Conservation (phyloP, 2,797 vertebrate species). For the Acrossocheilus fasciatus region DNA sequence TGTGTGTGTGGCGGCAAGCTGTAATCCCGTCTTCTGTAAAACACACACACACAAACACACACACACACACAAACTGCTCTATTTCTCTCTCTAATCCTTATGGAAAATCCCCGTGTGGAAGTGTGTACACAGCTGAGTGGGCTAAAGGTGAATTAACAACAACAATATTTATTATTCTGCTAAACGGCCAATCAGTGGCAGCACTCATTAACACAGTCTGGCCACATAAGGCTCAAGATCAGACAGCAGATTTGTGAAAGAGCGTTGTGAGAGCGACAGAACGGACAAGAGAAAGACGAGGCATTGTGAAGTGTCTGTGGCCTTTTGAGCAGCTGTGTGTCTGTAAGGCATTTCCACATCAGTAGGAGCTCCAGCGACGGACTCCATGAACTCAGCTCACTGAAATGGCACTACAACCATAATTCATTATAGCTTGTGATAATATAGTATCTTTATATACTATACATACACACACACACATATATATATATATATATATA, state of each 20-base stretch:
- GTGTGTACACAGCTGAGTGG: constrained; percentile 60
- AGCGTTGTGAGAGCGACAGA: neutral
- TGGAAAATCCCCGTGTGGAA: constrained; percentile 43
- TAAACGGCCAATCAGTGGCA: neutral
- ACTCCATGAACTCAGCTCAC: neutral
- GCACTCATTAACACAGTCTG: neutral
- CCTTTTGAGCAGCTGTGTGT: constrained; percentile 15
- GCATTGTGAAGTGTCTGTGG: neutral
- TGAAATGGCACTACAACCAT: neutral
- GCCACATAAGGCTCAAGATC: neutral
- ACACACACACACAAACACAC: constrained; percentile 29
- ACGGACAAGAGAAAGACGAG: neutral
- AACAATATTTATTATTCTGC: constrained; percentile 22
- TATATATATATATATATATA: no score
- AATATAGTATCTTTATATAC: no score
- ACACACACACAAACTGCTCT: constrained; percentile 29
- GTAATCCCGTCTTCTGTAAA: constrained; percentile 58
- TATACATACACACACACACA: no score
- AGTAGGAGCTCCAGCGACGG: neutral
- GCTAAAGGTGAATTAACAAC: constrained; percentile 45
- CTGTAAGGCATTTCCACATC: constrained; percentile 34
- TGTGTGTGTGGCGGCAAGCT: constrained; percentile 32
- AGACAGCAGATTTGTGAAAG: neutral
- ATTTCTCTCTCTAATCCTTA: constrained; percentile 34
- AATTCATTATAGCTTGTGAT: constrained; percentile 29